Evolutionary conservation across 2,113 vertebrate species (phyloP), one percentile per base, ranked within the genome.

Genomic region (Columbina picui): DNA sequence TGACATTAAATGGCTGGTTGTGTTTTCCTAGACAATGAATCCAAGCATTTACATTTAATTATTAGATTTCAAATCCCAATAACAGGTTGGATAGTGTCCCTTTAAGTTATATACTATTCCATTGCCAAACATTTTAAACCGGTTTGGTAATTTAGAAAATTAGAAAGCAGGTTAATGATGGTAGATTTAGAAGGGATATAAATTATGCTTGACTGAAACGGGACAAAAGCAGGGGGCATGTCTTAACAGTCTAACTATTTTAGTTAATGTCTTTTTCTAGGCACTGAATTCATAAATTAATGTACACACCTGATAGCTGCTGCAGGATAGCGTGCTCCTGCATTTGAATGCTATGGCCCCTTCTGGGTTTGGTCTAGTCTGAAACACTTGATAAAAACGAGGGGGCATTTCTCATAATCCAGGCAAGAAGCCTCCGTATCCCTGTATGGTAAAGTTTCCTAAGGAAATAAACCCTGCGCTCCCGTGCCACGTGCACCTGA

Each of bases 1-100:
- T 77, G 92, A 83, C 64, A 92, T 76, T 70, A 68, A 64, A 83
- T 50, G 29, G 43, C 26, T 96, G 25, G 41, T 55, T 88, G 52
- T 76, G 32, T 96, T 94, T 96, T 96, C 89, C 93, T 69, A 96
- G 86, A 92, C 77, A 97, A 96, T 95, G 73, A 98, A 98, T 95
- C 91, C 93, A 97, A 97, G 95, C 52, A 92, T 63, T 82, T 85
- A 90, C 68, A 93, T 89, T 91, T 90, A 90, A 91, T 95, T 85
- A 88, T 71, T 67, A 80, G 69, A 96, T 94, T 97, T 97, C 87
- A 91, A 95, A 95, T 94, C 84, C 56, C 41, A 88, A 36, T 90
- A 94, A 91, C 65, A 59, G 39, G 18, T 60, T 78, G 52, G 43
- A 38, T 57, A 45, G 23, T 94, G 6, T 92, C 92, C 29, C 39